phyloP scores from a whole-genome alignment of 2,113 vertebrate species.

The Microtus oregoni region DNA sequence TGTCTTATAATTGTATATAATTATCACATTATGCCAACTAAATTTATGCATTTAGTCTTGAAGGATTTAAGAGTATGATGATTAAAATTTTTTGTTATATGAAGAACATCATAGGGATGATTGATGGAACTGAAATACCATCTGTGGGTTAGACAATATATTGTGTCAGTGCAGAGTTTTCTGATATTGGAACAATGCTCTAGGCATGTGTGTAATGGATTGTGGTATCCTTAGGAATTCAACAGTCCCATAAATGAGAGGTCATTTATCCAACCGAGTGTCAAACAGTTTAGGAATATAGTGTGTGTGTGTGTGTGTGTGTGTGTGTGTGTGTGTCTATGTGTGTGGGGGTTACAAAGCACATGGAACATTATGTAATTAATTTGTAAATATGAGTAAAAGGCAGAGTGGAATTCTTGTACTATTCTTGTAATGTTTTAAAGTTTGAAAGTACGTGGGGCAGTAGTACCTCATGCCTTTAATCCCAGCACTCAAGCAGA shows the following conservation, averaged over 20 bases:
- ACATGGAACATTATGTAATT: not conserved
- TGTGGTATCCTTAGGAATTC: conserved; percentile 2
- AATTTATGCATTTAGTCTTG: not conserved
- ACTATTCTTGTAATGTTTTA: not conserved
- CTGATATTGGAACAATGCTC: not conserved
- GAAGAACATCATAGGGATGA: not conserved
- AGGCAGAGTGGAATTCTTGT: not conserved
- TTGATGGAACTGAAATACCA: not conserved
- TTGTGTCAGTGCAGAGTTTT: not conserved
- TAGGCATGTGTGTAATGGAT: not conserved
- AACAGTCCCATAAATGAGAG: not conserved
- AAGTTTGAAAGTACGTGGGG: not conserved
- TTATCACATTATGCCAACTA: not conserved
- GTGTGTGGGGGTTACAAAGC: not conserved
- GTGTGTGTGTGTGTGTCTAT: not conserved
- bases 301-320: too few species aligned
- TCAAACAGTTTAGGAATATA: not conserved
- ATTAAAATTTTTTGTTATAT: not conserved
- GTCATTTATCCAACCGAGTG: not conserved
- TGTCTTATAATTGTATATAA: not conserved
- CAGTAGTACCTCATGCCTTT: not conserved
- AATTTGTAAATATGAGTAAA: not conserved
- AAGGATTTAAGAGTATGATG: not conserved
- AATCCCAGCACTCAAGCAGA: not conserved
- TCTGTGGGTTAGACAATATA: not conserved